Conservation (phyloP, 2,888 invertebrate genomes). For the Dorcus parallelipipedus region DNA sequence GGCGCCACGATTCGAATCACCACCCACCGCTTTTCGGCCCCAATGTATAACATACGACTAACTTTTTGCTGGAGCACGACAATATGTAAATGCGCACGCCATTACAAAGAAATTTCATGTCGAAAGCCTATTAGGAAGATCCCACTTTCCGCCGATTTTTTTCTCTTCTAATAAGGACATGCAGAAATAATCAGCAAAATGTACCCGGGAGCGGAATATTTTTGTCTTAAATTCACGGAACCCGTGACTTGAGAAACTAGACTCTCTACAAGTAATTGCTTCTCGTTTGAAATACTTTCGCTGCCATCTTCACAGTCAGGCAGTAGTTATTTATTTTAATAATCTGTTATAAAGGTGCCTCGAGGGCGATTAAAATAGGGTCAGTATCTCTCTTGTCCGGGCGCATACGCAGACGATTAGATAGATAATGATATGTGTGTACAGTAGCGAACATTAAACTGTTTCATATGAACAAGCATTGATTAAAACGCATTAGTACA, state of each 20-base stretch:
- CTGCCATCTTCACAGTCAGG: neutral
- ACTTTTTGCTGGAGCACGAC: neutral
- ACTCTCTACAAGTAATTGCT: neutral
- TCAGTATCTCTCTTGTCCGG: neutral
- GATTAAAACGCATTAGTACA: too few species aligned
- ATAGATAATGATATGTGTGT: too few species aligned
- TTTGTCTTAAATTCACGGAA: too few species aligned
- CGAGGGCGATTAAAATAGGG: neutral
- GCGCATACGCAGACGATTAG: too few species aligned
- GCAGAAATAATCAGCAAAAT: neutral
- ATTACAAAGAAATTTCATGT: neutral
- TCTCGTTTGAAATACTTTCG: neutral
- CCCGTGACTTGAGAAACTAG: neutral
- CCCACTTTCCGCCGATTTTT: too few species aligned
- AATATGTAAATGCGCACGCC: neutral
- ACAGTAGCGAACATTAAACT: too few species aligned
- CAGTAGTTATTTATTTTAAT: neutral
- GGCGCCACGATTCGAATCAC: neutral
- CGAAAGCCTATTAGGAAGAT: neutral
- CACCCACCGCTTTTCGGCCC: neutral
- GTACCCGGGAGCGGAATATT: neutral
- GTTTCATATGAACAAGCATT: too few species aligned
- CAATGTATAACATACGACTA: neutral
- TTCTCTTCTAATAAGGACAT: neutral
- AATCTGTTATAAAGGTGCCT: neutral